Evolutionary conservation across 2,888 invertebrate species (phyloP).

Genomic region (Allophyes oxyacanthae): DNA sequence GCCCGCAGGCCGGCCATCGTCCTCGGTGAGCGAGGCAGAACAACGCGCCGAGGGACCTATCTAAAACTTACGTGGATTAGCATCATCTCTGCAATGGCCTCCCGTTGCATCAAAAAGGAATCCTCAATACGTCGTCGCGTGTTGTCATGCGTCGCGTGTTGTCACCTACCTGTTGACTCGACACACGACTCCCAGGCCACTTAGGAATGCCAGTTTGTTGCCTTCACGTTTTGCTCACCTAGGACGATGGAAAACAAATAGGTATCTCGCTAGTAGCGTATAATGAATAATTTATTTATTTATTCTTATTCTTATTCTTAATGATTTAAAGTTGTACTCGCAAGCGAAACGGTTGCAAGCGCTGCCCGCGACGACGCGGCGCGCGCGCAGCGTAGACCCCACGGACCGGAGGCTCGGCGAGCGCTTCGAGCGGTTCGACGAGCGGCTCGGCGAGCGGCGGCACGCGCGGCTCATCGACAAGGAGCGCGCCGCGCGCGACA

Average conservation of each 20-base stretch:
- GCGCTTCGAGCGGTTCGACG: slow-evolving; percentile 10
- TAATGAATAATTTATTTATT: too few species aligned
- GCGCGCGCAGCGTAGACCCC: slow-evolving; percentile 38
- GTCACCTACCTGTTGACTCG: too few species aligned
- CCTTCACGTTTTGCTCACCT: neutral
- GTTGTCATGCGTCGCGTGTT: too few species aligned
- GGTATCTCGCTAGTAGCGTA: neutral
- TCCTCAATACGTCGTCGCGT: too few species aligned
- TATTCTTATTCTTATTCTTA: too few species aligned
- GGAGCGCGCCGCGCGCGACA: slow-evolving; percentile 21
- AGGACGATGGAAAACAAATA: neutral
- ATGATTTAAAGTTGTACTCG: slow-evolving; percentile 67
- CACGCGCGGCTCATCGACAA: slow-evolving; percentile 21
- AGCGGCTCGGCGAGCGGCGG: slow-evolving; percentile 8
- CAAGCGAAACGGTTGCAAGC: slow-evolving; percentile 73
- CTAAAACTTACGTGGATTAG: too few species aligned
- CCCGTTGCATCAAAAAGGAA: too few species aligned
- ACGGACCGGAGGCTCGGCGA: slow-evolving; percentile 29
- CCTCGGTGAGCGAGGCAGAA: neutral
- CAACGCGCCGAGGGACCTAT: too few species aligned
- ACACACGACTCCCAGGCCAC: too few species aligned
- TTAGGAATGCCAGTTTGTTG: too few species aligned
- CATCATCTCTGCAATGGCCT: too few species aligned
- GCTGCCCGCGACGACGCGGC: slow-evolving; percentile 45
- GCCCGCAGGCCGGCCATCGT: neutral